A percentile compares a stretch with the other conserved stretches of the same genome.
phyloP scores from a whole-genome alignment of 1,140 invertebrate species.

The Calliphora vicina region DNA sequence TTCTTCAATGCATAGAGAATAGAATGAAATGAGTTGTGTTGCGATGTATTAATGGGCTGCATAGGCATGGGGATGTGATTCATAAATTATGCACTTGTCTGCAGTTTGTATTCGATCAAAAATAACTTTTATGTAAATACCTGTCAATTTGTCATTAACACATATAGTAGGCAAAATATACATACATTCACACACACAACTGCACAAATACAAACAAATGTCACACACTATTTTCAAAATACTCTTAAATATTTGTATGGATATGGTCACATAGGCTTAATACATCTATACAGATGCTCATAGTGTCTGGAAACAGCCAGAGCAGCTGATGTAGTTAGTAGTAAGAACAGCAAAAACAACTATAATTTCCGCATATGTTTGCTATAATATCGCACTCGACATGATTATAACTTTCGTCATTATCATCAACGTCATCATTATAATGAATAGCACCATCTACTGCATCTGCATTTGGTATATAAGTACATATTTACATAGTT shows the following conservation, averaged over 20 bases:
- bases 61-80: neutral
- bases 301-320: neutral
- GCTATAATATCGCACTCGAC: neutral
- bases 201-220: neutral
- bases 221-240: neutral
- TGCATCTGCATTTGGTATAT: no score
- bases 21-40: neutral
- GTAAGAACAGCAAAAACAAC: neutral
- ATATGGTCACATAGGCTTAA: no score
- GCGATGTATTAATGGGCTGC: neutral
- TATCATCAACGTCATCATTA: neutral
- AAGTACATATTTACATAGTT: no score
- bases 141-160: conserved; percentile 34
- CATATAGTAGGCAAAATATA: neutral
- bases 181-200: neutral
- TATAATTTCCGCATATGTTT: neutral
- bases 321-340: neutral
- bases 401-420: neutral
- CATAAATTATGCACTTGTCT: conserved; percentile 26
- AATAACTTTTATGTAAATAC: conserved; percentile 34
- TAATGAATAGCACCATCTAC: neutral
- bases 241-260: neutral
- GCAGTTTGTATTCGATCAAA: conserved; percentile 18
- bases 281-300: neutral
- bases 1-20: neutral